These are phyloP conservation scores for Typhlichthys subterraneus DNA, from an alignment of 2,797 vertebrate species.

Conservation along the genomic window DNA sequence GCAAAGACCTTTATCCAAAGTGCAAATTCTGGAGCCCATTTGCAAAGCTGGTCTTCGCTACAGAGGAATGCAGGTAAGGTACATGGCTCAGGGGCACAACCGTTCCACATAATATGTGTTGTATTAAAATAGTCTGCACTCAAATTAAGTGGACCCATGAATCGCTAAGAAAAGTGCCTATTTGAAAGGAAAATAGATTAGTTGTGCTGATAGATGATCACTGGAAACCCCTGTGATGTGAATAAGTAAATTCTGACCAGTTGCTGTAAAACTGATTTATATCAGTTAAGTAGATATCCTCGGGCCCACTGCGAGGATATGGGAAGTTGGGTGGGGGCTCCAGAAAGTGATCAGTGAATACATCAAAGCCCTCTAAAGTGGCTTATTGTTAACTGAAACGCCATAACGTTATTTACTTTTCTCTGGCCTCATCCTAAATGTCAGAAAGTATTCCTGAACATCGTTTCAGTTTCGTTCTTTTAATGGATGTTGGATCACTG, in stretches of 20 bases:
- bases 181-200: constrained; percentile 73
- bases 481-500: no score
- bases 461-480: constrained; percentile 25
- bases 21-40: constrained; percentile 66
- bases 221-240: constrained; percentile 74
- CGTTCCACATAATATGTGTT: constrained; percentile 73
- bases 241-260: constrained; percentile 77
- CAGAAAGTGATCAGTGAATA: constrained; percentile 66
- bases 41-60: constrained; percentile 58
- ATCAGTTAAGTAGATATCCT: constrained; percentile 71
- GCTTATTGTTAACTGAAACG: constrained; percentile 50
- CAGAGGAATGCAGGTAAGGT: constrained; percentile 66
- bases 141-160: constrained; percentile 73
- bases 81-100: constrained; percentile 70
- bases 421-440: constrained; percentile 52
- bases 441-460: constrained; percentile 48
- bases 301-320: constrained; percentile 37
- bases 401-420: constrained; percentile 50
- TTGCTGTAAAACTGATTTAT: constrained; percentile 74
- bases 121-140: constrained; percentile 71
- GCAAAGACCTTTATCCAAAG: constrained; percentile 67
- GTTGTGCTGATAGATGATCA: constrained; percentile 77
- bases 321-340: constrained; percentile 34
- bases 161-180: constrained; percentile 64
- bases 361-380: constrained; percentile 66